phyloP scores from a whole-genome alignment of 2,113 vertebrate species.

The Ictalurus furcatus region DNA sequence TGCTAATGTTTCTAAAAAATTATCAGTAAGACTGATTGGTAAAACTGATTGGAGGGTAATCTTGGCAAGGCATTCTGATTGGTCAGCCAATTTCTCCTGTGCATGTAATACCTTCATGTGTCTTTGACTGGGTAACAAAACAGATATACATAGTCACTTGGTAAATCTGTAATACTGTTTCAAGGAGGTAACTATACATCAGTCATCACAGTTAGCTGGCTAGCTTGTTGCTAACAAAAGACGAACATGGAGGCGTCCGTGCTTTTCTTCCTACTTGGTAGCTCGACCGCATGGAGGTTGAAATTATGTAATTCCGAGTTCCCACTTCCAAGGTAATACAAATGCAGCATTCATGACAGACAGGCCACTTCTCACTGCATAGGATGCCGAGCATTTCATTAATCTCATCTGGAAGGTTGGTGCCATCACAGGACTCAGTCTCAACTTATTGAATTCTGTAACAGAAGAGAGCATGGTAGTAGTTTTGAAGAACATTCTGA shows the following conservation, averaged over 20 bases:
- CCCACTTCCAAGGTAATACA: not conserved
- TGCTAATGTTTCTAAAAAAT: not conserved
- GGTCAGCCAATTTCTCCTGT: not conserved
- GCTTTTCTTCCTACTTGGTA: not conserved
- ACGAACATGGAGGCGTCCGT: too few relatives aligned
- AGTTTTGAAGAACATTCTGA: not conserved
- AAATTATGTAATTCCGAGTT: not conserved
- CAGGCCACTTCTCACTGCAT: not conserved
- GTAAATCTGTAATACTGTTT: too few relatives aligned
- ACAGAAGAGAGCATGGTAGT: not conserved
- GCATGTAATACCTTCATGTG: not conserved
- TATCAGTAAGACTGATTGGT: not conserved
- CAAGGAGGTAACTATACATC: too few relatives aligned
- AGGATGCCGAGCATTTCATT: not conserved
- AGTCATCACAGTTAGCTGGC: too few relatives aligned
- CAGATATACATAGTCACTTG: too few relatives aligned
- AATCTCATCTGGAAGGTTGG: not conserved
- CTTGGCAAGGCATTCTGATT: not conserved
- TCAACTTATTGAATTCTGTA: not conserved
- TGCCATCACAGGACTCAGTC: not conserved
- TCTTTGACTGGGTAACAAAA: not conserved
- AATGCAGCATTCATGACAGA: not conserved
- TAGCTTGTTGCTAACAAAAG: too few relatives aligned
- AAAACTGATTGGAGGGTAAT: not conserved
- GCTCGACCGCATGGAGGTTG: not conserved